A percentile compares a stretch with the other conserved stretches of the same genome.
Evolutionary conservation across 2,888 invertebrate genomes (phyloP).

Genomic region (Lymantria monacha): DNA sequence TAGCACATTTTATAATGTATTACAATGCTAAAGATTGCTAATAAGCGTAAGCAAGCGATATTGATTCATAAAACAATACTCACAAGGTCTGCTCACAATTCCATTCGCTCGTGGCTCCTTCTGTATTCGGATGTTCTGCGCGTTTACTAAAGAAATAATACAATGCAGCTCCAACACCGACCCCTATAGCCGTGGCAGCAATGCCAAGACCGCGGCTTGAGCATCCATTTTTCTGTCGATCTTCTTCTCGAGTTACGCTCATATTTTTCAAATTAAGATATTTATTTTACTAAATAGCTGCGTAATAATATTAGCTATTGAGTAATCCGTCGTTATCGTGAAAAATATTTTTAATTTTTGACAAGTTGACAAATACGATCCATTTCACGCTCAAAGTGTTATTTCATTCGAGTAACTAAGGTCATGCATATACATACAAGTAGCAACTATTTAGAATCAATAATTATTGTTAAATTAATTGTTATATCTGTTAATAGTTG

Average conservation of each 20-base stretch:
- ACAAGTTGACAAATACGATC: constrained; percentile 5
- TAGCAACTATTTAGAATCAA: no score
- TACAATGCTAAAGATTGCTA: constrained; percentile 15
- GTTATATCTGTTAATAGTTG: no score
- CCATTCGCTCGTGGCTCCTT: constrained; percentile 61
- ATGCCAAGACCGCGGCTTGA: constrained; percentile 64
- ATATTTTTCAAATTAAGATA: constrained; percentile 36
- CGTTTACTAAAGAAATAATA: constrained; percentile 70
- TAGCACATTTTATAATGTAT: neutral
- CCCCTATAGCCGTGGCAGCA: constrained; percentile 69
- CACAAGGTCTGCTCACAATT: constrained; percentile 49
- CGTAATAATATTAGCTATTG: constrained; percentile 12
- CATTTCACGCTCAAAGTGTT: neutral
- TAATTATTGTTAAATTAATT: no score
- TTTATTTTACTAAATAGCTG: constrained; percentile 7
- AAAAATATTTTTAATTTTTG: constrained; percentile 16
- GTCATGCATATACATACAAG: no score
- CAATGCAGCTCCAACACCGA: constrained; percentile 70
- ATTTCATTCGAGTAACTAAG: no score
- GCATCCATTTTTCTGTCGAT: constrained; percentile 55
- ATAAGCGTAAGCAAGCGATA: constrained; percentile 21
- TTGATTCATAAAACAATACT: constrained; percentile 30
- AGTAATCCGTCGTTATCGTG: neutral
- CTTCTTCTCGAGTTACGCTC: constrained; percentile 63
- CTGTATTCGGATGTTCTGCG: constrained; percentile 50